These are phyloP conservation scores for Tretioscincus oriximinensis DNA, from an alignment of 2,113 vertebrate genomes.

Conservation along the genomic window DNA sequence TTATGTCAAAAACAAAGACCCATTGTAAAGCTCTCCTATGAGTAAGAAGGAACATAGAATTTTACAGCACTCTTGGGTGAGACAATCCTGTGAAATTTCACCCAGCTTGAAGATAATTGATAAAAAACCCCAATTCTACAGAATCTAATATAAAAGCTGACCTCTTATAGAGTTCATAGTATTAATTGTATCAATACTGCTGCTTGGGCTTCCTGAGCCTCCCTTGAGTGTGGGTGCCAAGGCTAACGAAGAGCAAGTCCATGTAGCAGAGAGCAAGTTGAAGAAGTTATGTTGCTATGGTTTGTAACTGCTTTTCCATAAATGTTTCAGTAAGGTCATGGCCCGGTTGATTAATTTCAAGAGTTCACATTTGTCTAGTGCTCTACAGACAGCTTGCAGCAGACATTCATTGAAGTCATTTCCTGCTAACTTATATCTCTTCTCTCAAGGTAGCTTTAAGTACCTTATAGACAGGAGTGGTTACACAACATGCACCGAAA, in stretches of 20 bases:
- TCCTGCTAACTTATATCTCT: slow-evolving; percentile 60
- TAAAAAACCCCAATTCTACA: slow-evolving; percentile 19
- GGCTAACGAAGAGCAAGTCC: slow-evolving; percentile 16
- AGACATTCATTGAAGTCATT: slow-evolving; percentile 63
- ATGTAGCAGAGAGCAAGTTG: slow-evolving; percentile 8
- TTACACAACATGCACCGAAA: not conserved
- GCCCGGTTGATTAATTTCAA: slow-evolving; percentile 67
- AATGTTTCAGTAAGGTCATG: slow-evolving; percentile 64
- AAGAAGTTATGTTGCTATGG: slow-evolving; percentile 58
- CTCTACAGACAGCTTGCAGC: slow-evolving; percentile 50
- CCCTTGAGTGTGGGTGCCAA: slow-evolving; percentile 19
- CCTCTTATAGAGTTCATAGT: slow-evolving; percentile 23
- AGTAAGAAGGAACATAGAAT: slow-evolving; percentile 3
- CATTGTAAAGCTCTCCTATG: too few relatives aligned
- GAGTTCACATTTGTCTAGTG: slow-evolving; percentile 67
- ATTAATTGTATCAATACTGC: slow-evolving; percentile 41
- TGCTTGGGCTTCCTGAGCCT: slow-evolving; percentile 40
- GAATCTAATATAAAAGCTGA: not conserved
- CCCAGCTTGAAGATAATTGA: slow-evolving; percentile 1
- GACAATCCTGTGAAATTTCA: slow-evolving; percentile 10
- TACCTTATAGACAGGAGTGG: slow-evolving; percentile 23
- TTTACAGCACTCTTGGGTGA: not conserved
- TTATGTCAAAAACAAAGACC: not conserved
- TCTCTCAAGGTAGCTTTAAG: slow-evolving; percentile 31
- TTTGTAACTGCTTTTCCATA: slow-evolving; percentile 58